phyloP scores from a whole-genome alignment of 1,140 invertebrate species.

The Nymphalis io region DNA sequence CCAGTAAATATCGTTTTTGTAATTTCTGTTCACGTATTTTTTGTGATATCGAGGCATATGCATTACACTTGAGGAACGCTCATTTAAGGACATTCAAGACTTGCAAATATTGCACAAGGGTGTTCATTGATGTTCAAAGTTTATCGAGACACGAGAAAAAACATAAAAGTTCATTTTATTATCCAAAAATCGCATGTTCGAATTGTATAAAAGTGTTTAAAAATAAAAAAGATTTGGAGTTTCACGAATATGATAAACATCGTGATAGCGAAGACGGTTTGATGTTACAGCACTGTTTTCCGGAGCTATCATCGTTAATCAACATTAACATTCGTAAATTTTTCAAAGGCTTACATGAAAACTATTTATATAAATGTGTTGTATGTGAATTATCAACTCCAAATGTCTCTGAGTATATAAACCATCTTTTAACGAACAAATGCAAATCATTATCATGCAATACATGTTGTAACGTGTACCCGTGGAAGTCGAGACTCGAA shows the following conservation, averaged over 20 bases:
- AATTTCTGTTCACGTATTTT: conserved; percentile 46
- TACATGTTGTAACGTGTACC: conserved; percentile 50
- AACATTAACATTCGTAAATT: conserved; percentile 54
- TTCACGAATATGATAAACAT: conserved; percentile 54
- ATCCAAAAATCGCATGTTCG: conserved; percentile 45
- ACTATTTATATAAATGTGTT: conserved; percentile 40
- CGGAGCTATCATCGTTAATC: conserved; percentile 50
- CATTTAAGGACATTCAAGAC: conserved; percentile 46
- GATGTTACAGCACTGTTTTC: conserved; percentile 44
- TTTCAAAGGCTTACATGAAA: conserved; percentile 32
- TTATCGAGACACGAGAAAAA: conserved; percentile 51
- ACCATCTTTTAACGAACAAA: conserved; percentile 48
- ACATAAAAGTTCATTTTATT: conserved; percentile 37
- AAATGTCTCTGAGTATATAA: conserved; percentile 42
- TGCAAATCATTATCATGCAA: conserved; percentile 51
- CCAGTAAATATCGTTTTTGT: conserved; percentile 39
- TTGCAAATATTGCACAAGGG: conserved; percentile 54
- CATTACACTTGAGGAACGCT: conserved; percentile 48
- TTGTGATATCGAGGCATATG: conserved; percentile 42
- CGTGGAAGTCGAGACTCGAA: conserved; percentile 31
- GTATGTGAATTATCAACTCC: conserved; percentile 39
- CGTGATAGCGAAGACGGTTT: conserved; percentile 44
- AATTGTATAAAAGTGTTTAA: conserved; percentile 48
- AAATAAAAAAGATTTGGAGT: conserved; percentile 39
- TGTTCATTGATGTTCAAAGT: conserved; percentile 37